Conservation (phyloP, 37 sponge, comb jelly and placozoan species). For the Oopsacas minuta region DNA sequence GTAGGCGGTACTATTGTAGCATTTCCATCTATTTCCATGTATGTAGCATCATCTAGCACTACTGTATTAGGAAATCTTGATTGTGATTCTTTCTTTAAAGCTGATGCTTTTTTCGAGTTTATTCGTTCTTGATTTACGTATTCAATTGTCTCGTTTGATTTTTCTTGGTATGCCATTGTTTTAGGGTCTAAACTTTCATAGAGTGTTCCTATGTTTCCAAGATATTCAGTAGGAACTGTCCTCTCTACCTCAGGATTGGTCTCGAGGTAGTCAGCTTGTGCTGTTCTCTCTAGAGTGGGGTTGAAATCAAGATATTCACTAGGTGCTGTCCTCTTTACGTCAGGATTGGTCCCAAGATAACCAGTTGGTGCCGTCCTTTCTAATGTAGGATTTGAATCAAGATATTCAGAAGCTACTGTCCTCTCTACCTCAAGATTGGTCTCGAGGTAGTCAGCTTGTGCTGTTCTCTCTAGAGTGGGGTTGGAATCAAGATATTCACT, state of each 20-base stretch:
- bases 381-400: neutral
- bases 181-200: neutral
- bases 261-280: neutral
- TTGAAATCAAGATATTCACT: neutral
- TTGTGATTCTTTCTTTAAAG: neutral
- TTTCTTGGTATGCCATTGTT: neutral
- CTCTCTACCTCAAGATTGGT: neutral
- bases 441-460: neutral
- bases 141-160: too few species aligned
- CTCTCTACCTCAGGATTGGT: neutral
- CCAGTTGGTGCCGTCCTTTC: neutral
- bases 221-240: neutral
- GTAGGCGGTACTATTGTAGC: neutral
- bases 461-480: neutral
- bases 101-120: neutral
- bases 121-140: neutral
- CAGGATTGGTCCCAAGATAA: neutral
- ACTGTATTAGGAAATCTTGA: neutral
- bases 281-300: neutral
- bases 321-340: neutral
- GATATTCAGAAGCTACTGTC: neutral
- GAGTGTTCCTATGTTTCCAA: neutral
- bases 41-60: neutral
- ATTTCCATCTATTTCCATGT: neutral
- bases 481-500: neutral